Percentiles rank a stretch among this genome's conserved stretches.
Conservation (phyloP, 2,113 vertebrate genomes). For the Eublepharis macularius region DNA sequence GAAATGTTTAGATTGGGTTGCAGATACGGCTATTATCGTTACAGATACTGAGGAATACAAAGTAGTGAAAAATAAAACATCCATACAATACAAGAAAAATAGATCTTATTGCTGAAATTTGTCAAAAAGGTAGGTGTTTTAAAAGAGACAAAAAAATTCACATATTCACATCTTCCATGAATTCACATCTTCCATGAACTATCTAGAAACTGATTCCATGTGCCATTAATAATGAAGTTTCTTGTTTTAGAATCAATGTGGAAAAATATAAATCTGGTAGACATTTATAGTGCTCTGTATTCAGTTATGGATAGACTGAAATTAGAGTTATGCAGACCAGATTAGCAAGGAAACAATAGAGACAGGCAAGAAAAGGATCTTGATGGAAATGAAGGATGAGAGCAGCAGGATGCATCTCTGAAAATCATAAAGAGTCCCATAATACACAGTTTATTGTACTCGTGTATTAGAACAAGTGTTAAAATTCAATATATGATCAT, state of each 20-base stretch:
- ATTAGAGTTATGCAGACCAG: not conserved
- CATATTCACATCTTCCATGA: accelerated
- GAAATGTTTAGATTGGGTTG: not conserved
- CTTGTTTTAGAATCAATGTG: not conserved
- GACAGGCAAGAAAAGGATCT: not conserved
- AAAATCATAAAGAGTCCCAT: not conserved
- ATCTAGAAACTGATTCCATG: not conserved
- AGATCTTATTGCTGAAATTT: not conserved
- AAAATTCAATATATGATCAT: accelerated
- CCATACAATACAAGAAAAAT: not conserved
- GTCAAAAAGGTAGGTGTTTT: not conserved
- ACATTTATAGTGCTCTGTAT: not conserved
- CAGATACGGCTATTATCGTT: not conserved
- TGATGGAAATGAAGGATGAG: not conserved
- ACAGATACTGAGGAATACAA: accelerated
- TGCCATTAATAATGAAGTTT: not conserved
- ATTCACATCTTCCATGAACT: accelerated
- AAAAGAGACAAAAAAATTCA: not conserved
- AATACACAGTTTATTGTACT: not conserved
- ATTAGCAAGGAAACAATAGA: not conserved
- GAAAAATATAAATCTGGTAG: not conserved
- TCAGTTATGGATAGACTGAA: not conserved
- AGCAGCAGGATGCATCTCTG: not conserved
- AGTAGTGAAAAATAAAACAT: not conserved
- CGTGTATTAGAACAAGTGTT: not conserved